Base-by-base conservation (phyloP, 2,888 invertebrate genomes). In the Myopa testacea region DNA sequence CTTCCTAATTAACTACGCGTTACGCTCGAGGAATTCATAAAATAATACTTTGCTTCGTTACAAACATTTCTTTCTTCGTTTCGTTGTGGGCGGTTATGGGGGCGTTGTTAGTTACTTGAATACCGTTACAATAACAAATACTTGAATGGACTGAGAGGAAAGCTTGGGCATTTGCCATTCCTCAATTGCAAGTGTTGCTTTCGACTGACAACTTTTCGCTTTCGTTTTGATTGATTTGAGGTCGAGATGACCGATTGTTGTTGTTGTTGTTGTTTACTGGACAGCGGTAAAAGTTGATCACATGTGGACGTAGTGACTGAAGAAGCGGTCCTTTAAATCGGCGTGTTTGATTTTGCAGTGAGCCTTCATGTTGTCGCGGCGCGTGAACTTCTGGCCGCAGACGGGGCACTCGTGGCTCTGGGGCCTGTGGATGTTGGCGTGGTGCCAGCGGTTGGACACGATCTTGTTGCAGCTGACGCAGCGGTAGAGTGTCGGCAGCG, bases 381-480 rank as follows among this genome's bases (percentile, higher is more conserved):
- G 90, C 76, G 92, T 92, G 85, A 92, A 92, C 81, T 91, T 91
- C 85, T 91, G 91, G 70, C 91, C 90, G 84, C 92, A 92, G 84
- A 91, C 90, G 3, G 92, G 92, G 86, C 92, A 92, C 86, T 90
- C 91, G 85, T 91, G 91, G 84, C 91, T 91, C 87, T 92, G 91
- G 55, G 92, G 92, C 80, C 90, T 88, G 85, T 92, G 92, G 77
- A 91, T 92, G 83, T 92, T 91, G 84, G 92, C 90, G 85, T 92
- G 92, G 84, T 93, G 92, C 92, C 92, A 92, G 83, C 92, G 90
- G 87, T 92, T 92, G 83, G 91, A 92, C 81, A 93, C 92, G 82
- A 90, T 91, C 86, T 93, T 92, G 82, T 91, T 91, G 88, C 92
- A 93, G 84, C 91, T 90, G 81, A 91, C 90, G 85, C 93, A 93